A percentile compares a stretch with the other conserved stretches of the same genome.
Evolutionary conservation across 2,113 vertebrate genomes (phyloP).

Genomic region (Hippoglossus stenolepis): DNA sequence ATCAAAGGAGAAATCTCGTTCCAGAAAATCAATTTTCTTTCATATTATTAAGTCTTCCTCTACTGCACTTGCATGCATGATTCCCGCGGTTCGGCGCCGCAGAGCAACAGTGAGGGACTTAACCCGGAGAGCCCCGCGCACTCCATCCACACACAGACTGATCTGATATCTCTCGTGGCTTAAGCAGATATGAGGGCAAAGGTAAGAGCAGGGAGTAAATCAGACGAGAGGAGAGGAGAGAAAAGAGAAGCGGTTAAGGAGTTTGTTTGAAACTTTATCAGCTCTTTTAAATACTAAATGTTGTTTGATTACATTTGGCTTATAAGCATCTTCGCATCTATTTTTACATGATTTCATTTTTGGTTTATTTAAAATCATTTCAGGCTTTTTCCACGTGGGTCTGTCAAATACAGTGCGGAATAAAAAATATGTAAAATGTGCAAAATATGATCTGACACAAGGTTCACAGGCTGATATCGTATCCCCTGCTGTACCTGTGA

Average conservation of each 20-base stretch:
- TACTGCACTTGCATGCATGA: conserved; percentile 78
- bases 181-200: conserved; percentile 61
- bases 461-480: conserved; percentile 35
- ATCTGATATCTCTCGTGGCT: conserved; percentile 69
- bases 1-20: conserved; percentile 87
- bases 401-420: conserved; percentile 7
- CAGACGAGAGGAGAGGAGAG: not conserved
- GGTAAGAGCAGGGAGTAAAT: conserved; percentile 30
- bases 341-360: not conserved
- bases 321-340: not conserved
- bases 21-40: conserved; percentile 88
- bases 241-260: not conserved
- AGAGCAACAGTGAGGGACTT: conserved; percentile 77
- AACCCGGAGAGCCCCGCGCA: conserved; percentile 71
- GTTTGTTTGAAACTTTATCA: conserved; percentile 33
- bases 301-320: not conserved
- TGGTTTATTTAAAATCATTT: not conserved
- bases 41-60: conserved; percentile 86
- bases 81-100: conserved; percentile 68
- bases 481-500: conserved; percentile 38
- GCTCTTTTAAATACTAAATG: not conserved
- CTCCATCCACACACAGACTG: conserved; percentile 63
- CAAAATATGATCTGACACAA: conserved; percentile 19
- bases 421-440: conserved; percentile 21
- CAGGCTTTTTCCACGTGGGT: not conserved